These are phyloP conservation scores for Luffia ferchaultella DNA, from an alignment of 2,888 invertebrate genomes.

Conservation along the genomic window DNA sequence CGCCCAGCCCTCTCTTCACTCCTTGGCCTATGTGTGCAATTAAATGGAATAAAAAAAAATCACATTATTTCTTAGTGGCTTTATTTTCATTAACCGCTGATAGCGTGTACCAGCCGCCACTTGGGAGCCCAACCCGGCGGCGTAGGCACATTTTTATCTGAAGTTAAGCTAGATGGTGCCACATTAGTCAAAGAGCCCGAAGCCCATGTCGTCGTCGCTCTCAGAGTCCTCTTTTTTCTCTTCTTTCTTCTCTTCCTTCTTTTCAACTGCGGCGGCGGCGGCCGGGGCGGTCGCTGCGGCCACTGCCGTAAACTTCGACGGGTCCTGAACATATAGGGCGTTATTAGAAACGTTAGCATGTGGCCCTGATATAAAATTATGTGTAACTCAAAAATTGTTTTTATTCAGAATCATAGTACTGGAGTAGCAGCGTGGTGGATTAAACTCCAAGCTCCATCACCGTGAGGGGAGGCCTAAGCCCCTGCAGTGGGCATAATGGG, in stretches of 20 bases:
- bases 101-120: constrained; percentile 39
- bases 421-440: neutral
- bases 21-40: too few species aligned
- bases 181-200: constrained; percentile 89
- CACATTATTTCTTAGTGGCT: constrained; percentile 8
- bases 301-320: constrained; percentile 87
- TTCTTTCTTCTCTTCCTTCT: constrained; percentile 75
- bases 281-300: constrained; percentile 72
- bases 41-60: neutral
- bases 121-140: constrained; percentile 56
- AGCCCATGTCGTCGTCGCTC: constrained; percentile 97
- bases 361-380: neutral
- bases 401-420: neutral
- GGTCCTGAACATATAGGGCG: constrained; percentile 72
- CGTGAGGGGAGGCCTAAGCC: too few species aligned
- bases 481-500: too few species aligned
- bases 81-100: constrained; percentile 6
- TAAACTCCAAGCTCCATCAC: too few species aligned
- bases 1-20: too few species aligned
- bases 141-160: constrained; percentile 18
- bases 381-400: neutral
- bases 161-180: neutral
- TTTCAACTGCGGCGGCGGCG: constrained; percentile 68
- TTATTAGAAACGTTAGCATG: too few species aligned
- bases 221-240: constrained; percentile 84